phyloP scores from a whole-genome alignment of 2,888 invertebrate genomes.

The Melanotus villosus region DNA sequence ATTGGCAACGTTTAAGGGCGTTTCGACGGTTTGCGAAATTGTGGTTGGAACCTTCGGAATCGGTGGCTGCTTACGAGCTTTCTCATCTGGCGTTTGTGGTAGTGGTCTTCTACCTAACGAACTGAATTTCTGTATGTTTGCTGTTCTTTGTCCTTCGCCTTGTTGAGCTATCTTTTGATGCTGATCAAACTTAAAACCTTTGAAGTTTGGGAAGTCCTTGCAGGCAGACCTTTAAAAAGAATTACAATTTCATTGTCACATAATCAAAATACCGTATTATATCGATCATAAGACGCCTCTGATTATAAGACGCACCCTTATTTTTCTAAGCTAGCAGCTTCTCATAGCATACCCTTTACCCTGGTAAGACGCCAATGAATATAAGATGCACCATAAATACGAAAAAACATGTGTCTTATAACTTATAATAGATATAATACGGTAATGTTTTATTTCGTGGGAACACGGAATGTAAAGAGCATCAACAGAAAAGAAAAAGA shows the following conservation, averaged over 20 bases:
- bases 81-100: slow-evolving; percentile 68
- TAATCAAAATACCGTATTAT: not conserved
- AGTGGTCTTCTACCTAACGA: slow-evolving; percentile 67
- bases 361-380: too few species aligned
- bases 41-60: slow-evolving; percentile 66
- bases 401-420: too few species aligned
- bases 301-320: too few species aligned
- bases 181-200: slow-evolving; percentile 70
- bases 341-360: too few species aligned
- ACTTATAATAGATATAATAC: too few species aligned
- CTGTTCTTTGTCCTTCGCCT: slow-evolving; percentile 58
- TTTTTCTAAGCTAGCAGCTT: too few species aligned
- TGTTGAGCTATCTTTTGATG: slow-evolving; percentile 60
- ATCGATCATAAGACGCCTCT: too few species aligned
- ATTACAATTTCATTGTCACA: not conserved
- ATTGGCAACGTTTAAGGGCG: slow-evolving; percentile 69
- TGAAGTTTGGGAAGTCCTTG: slow-evolving; percentile 70
- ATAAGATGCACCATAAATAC: too few species aligned
- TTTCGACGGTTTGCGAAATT: slow-evolving; percentile 63
- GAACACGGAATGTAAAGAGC: too few species aligned
- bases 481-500: too few species aligned
- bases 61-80: slow-evolving; percentile 63
- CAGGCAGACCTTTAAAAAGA: slow-evolving; percentile 67
- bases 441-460: too few species aligned
- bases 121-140: slow-evolving; percentile 68